These are phyloP conservation scores for Glareola pratincola DNA, from an alignment of 2,113 vertebrate species.

Conservation along the genomic window DNA sequence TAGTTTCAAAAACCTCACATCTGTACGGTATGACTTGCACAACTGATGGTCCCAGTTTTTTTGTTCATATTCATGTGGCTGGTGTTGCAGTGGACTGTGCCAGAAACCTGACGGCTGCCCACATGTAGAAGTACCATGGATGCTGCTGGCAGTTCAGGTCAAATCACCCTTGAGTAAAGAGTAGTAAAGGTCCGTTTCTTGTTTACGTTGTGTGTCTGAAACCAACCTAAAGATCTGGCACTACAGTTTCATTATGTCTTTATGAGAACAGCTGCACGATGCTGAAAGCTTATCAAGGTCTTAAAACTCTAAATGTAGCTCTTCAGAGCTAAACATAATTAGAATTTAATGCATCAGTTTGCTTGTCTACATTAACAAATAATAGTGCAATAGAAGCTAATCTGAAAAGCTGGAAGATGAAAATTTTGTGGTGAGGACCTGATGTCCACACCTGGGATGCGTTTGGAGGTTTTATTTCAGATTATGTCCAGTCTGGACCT, in stretches of 20 bases:
- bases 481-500: not conserved
- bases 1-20: not conserved
- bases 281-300: not conserved
- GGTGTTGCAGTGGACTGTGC: not conserved
- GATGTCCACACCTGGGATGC: not conserved
- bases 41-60: not conserved
- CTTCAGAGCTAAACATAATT: not conserved
- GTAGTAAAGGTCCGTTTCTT: not conserved
- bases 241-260: not conserved
- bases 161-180: not conserved
- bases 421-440: not conserved
- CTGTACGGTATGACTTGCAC: not conserved
- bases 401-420: not conserved
- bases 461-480: not conserved
- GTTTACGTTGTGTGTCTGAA: not conserved
- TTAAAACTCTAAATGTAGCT: not conserved
- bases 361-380: not conserved
- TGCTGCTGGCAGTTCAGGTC: not conserved
- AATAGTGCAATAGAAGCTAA: not conserved
- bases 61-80: not conserved
- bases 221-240: not conserved
- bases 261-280: not conserved
- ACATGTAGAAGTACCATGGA: not conserved
- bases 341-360: not conserved
- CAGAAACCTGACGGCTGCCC: not conserved